phyloP scores from a whole-genome alignment of 2,888 invertebrate species.

The Camptogramma bilineatum region DNA sequence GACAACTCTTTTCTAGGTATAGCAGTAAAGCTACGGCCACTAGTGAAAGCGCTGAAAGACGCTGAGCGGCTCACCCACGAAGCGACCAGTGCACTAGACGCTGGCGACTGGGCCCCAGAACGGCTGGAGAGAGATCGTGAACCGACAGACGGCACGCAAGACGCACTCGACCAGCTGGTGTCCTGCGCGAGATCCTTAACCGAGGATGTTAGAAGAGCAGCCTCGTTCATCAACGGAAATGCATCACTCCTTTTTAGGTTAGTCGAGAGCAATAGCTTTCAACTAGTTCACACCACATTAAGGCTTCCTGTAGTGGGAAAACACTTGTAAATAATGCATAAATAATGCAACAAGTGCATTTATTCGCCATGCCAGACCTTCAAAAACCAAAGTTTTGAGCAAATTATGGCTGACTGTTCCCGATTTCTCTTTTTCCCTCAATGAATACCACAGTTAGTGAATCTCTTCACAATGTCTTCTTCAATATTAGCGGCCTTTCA shows the following conservation, averaged over 20 bases:
- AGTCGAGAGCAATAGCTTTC: constrained; percentile 20
- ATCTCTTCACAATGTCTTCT: too few relatives aligned
- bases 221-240: constrained; percentile 96
- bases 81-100: constrained; percentile 90
- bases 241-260: constrained; percentile 91
- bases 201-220: constrained; percentile 94
- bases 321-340: too few relatives aligned
- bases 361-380: not conserved
- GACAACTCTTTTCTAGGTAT: constrained; percentile 70
- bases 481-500: too few relatives aligned
- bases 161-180: constrained; percentile 95
- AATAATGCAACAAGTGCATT: not conserved
- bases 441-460: not conserved
- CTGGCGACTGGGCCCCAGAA: constrained; percentile 91
- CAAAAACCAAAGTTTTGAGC: not conserved
- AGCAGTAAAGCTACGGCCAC: constrained; percentile 90
- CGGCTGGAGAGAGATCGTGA: constrained; percentile 83
- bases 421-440: not conserved
- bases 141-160: constrained; percentile 87
- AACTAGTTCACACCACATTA: not conserved
- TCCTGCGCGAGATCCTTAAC: constrained; percentile 94
- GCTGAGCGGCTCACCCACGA: constrained; percentile 92
- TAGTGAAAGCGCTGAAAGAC: constrained; percentile 92
- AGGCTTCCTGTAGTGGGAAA: too few relatives aligned
- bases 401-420: not conserved